These are phyloP conservation scores for Drosophila guanche DNA, from an alignment of 1,140 invertebrate species.

Conservation along the genomic window DNA sequence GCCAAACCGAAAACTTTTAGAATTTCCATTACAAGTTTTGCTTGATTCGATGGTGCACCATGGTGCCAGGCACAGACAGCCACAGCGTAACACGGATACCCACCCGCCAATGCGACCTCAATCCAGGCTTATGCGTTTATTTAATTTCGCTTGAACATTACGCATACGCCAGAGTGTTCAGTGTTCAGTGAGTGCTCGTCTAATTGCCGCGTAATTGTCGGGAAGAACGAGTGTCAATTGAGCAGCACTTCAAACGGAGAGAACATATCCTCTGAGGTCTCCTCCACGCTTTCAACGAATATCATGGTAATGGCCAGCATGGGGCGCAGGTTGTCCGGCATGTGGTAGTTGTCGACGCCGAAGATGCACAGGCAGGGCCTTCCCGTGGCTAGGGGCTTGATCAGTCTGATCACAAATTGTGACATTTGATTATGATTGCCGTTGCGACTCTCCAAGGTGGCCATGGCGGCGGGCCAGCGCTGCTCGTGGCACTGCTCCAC, in stretches of 20 bases:
- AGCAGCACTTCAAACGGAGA: not conserved
- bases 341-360: slow-evolving; percentile 56
- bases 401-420: slow-evolving; percentile 42
- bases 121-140: slow-evolving; percentile 44
- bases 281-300: slow-evolving; percentile 59
- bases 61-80: slow-evolving; percentile 2
- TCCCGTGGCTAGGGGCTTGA: slow-evolving; percentile 21
- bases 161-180: slow-evolving; percentile 11
- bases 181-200: slow-evolving; percentile 7
- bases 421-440: slow-evolving; percentile 34
- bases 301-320: slow-evolving; percentile 53
- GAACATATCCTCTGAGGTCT: not conserved
- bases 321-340: slow-evolving; percentile 58
- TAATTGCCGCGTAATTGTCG: slow-evolving; percentile 45
- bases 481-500: slow-evolving; percentile 63
- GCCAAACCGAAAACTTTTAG: slow-evolving; percentile 48
- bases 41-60: slow-evolving; percentile 11
- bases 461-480: slow-evolving; percentile 57
- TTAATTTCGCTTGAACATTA: slow-evolving; percentile 27
- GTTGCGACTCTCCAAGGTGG: slow-evolving; percentile 44
- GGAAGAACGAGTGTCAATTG: slow-evolving; percentile 26
- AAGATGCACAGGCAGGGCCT: slow-evolving; percentile 58
- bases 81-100: not conserved
- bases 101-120: slow-evolving; percentile 4
- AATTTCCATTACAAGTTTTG: slow-evolving; percentile 75